Conservation (phyloP, 2,113 vertebrate genomes). For the Antechinus stuartii region DNA sequence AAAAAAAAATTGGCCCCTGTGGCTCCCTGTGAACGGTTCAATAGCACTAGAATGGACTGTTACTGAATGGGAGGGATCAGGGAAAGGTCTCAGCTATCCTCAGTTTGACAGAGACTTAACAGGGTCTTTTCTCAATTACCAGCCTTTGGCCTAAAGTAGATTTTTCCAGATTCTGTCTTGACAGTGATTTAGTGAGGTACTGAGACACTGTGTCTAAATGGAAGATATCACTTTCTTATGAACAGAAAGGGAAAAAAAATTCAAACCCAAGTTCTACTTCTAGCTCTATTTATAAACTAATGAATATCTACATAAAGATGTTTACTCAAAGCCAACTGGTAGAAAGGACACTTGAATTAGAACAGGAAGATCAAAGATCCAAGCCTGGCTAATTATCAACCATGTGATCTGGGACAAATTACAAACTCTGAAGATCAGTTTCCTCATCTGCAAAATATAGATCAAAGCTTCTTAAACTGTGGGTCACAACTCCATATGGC, state of each 20-base stretch:
- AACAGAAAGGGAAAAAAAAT: neutral
- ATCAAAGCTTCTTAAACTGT: no score
- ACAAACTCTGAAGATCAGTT: neutral
- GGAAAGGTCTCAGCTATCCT: neutral
- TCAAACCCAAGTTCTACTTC: neutral
- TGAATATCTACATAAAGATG: neutral
- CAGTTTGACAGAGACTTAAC: neutral
- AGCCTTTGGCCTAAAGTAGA: neutral
- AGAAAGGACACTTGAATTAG: neutral
- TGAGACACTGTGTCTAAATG: neutral
- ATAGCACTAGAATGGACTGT: neutral
- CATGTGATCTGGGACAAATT: neutral
- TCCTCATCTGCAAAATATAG: neutral
- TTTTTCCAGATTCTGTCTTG: neutral
- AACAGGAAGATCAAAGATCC: neutral
- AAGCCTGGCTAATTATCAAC: neutral
- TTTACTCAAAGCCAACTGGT: neutral
- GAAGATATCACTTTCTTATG: neutral
- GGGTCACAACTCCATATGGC: no score
- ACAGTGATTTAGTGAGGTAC: neutral
- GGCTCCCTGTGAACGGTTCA: neutral
- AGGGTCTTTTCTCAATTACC: neutral
- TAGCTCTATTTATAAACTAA: neutral
- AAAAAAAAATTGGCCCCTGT: neutral
- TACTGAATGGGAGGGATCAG: neutral